Conservation (phyloP, 2,113 vertebrate species). For the Dasyornis broadbenti region DNA sequence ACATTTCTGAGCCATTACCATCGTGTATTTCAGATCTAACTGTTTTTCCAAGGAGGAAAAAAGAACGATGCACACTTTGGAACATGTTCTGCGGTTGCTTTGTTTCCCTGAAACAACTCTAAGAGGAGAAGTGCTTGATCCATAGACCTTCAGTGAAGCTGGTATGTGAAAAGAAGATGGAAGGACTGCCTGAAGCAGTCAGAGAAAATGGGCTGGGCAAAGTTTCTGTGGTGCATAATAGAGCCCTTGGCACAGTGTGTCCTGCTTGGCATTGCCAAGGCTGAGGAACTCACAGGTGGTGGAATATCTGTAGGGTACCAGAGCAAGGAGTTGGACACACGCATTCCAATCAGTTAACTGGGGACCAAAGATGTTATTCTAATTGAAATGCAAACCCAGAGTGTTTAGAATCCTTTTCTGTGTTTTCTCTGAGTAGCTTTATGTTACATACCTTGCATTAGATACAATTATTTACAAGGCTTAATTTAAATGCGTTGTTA, state of each 20-base stretch:
- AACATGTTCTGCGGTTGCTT: background rate
- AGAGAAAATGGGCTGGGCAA: background rate
- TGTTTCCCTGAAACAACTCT: background rate
- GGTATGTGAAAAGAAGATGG: background rate
- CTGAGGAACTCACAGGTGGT: background rate
- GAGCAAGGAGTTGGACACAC: background rate
- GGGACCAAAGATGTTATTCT: background rate
- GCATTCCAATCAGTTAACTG: background rate
- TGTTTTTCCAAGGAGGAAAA: background rate
- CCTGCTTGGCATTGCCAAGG: background rate
- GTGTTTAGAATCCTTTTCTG: background rate
- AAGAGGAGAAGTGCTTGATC: background rate
- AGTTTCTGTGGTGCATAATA: background rate
- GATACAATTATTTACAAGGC: background rate
- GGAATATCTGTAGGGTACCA: background rate
- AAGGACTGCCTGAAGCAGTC: background rate
- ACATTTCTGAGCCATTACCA: background rate
- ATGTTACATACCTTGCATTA: background rate
- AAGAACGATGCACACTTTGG: background rate
- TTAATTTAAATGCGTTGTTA: background rate
- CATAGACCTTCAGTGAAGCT: background rate
- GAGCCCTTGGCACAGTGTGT: background rate
- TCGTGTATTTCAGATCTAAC: background rate
- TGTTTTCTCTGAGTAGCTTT: background rate
- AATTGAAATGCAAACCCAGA: background rate